Evolutionary conservation across 2,113 vertebrate species (phyloP).

Genomic region (Jaculus jaculus): DNA sequence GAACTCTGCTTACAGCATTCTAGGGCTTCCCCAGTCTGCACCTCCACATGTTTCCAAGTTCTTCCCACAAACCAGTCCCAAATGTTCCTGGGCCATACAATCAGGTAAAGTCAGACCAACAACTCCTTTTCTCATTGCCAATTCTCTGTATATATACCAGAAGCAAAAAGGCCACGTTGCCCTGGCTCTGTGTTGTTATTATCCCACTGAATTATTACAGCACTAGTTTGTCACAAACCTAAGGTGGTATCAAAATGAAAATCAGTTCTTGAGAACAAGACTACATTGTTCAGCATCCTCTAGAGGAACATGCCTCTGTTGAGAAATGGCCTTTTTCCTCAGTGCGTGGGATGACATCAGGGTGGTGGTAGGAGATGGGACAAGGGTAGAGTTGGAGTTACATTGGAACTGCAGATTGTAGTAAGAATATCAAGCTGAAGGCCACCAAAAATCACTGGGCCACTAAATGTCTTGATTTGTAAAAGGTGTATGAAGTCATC

Average conservation of each 20-base stretch:
- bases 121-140: background rate
- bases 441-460: background rate
- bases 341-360: background rate
- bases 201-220: conserved; percentile 70
- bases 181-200: conserved; percentile 40
- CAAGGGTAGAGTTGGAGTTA: background rate
- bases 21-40: background rate
- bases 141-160: conserved; percentile 43
- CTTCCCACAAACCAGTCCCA: background rate
- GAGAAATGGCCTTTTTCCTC: background rate
- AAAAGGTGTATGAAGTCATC: background rate
- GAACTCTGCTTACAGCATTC: background rate
- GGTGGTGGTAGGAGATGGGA: background rate
- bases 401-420: background rate
- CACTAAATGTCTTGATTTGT: background rate
- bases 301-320: background rate
- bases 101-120: background rate
- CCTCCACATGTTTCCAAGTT: background rate
- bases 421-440: background rate
- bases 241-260: conserved; percentile 77
- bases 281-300: background rate
- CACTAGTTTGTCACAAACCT: conserved; percentile 81
- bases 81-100: background rate
- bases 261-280: conserved; percentile 77
- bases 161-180: background rate